Percentiles rank a stretch among this genome's conserved stretches.
phyloP scores from a whole-genome alignment of 2,888 invertebrate genomes.

The Choreutis nemorana region DNA sequence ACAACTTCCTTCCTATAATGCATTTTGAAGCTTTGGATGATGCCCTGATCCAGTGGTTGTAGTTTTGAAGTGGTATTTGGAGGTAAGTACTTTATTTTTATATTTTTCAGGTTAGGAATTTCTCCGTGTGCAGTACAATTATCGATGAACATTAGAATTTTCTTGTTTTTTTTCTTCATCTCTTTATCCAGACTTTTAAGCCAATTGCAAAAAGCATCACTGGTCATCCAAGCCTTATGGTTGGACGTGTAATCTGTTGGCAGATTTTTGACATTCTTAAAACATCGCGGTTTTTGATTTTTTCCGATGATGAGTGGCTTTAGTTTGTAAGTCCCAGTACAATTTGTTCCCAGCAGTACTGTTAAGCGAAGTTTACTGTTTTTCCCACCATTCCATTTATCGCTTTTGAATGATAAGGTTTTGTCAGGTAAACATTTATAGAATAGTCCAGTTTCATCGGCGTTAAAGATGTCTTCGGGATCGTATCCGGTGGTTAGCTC shows the following conservation, averaged over 20 bases:
- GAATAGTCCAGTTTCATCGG: conserved; percentile 12
- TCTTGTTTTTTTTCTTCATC: conserved; percentile 12
- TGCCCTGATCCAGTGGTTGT: conserved; percentile 12
- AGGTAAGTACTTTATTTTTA: conserved; percentile 14
- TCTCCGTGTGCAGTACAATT: conserved; percentile 13
- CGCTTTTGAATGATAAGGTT: conserved; percentile 14
- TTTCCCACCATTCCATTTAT: conserved; percentile 13
- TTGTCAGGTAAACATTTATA: conserved; percentile 13
- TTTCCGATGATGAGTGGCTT: conserved; percentile 13
- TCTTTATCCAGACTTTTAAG: conserved; percentile 14
- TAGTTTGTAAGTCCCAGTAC: conserved; percentile 13
- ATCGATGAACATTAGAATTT: conserved; percentile 15
- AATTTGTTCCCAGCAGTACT: conserved; percentile 13
- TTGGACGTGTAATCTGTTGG: conserved; percentile 9
- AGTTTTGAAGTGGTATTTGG: conserved; percentile 13
- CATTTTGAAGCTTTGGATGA: conserved; percentile 14
- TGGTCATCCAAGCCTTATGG: conserved; percentile 12
- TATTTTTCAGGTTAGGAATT: conserved; percentile 12
- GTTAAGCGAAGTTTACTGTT: conserved; percentile 13
- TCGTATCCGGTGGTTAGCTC: conserved; percentile 7
- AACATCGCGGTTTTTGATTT: conserved; percentile 12
- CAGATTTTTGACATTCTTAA: conserved; percentile 10
- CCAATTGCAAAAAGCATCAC: conserved; percentile 13
- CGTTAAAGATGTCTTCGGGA: too few relatives aligned
- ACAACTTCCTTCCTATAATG: conserved; percentile 15